Base-by-base conservation (phyloP, 1,140 invertebrate genomes). In the Xylocopa sonorina region DNA sequence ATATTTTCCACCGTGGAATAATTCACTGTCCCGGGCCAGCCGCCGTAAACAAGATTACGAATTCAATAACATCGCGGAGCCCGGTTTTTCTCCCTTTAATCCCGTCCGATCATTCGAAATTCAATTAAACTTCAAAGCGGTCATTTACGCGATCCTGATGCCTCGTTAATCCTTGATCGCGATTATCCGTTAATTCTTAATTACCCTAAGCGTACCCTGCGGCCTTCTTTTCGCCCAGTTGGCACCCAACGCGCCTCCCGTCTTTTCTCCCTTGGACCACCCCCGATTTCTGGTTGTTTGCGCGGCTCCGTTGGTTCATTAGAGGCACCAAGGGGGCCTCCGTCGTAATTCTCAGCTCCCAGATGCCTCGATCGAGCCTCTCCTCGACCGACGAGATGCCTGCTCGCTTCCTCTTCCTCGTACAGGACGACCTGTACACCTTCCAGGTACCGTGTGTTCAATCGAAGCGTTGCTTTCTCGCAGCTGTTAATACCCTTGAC, bases 41-140 rank as follows among this genome's bases (percentile, higher is more conserved):
- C n/a, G 14, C 1, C 21, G 5, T 12, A 69, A 69, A 69, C 67
- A 55, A 41, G 34, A 27, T 69, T 41, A 41, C 34, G 18, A 41
- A 69, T 69, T 55, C 34, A 53, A 29, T 21, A 55, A 69, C 43
- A n/a, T n/a, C 18, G 18, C 10, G 1, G 43, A 53, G 50, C 32
- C 32, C 21, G 9, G 5, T 27, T 34, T 58, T 43, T 58, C n/a
- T 32, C 18, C 34, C 3, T 32, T 43, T 60, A 60, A 60, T 48
- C 38, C 7, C 10, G n/a, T 32, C 6, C 53, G 57, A 58, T 48
- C 69, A 73, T 60, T 73, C 21, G 55, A 55, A 43, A 57, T 73
- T 73, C 69, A 38, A 58, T 73, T 73, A 73, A 48, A 60, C 55
- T 58, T 57, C 55, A 60, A 73, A 58, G 69, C 27, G 55, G 32